Evolutionary conservation across 2,797 vertebrate species (phyloP).

Genomic region (Mus caroli): DNA sequence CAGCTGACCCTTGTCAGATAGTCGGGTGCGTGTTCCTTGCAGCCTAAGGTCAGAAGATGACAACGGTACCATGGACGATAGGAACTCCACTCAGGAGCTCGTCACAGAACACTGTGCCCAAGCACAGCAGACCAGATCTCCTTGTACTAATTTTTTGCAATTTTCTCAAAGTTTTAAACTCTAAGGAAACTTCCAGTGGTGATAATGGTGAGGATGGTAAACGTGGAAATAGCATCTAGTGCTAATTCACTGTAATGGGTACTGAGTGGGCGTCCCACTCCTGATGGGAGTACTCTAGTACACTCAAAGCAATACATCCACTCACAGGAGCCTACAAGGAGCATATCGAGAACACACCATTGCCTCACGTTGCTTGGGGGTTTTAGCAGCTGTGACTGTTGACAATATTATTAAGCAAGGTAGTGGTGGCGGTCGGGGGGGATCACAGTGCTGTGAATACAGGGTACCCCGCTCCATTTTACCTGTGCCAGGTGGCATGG

Average conservation of each 20-base stretch:
- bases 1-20: neutral
- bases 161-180: neutral
- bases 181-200: neutral
- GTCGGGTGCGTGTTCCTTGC: neutral
- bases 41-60: neutral
- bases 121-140: neutral
- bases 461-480: neutral
- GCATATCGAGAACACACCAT: too few relatives aligned
- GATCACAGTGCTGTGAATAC: neutral
- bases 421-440: too few relatives aligned
- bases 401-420: neutral
- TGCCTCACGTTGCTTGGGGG: neutral
- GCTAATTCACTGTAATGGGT: neutral
- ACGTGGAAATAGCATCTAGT: neutral
- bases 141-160: neutral
- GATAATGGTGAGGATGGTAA: too few relatives aligned
- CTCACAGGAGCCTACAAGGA: too few relatives aligned
- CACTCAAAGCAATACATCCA: neutral
- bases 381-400: neutral
- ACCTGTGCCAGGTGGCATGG: neutral
- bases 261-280: neutral
- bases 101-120: neutral
- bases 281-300: neutral
- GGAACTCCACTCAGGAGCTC: neutral
- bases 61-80: accelerated